Evolutionary conservation across 2,888 invertebrate species (phyloP).

Genomic region (Temnothorax rugatulus): DNA sequence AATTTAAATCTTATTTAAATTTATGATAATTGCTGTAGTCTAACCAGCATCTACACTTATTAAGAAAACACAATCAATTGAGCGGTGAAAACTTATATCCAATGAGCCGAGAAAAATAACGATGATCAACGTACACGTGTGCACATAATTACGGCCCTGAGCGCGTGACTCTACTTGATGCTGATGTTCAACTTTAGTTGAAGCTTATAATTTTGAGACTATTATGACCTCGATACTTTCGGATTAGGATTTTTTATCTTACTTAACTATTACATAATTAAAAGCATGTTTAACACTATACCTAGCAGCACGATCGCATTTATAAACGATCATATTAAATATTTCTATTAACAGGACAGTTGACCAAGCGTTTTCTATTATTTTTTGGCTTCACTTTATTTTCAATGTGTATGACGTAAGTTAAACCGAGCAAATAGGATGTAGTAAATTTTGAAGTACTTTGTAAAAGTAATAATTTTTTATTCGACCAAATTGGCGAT

Average conservation of each 20-base stretch:
- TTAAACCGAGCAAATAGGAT: not conserved
- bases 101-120: constrained; percentile 8
- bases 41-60: not conserved
- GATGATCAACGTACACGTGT: not conserved
- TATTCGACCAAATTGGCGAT: too few species aligned
- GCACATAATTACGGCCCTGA: constrained; percentile 14
- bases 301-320: not conserved
- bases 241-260: not conserved
- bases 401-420: not conserved
- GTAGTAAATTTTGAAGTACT: not conserved
- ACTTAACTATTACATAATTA: not conserved
- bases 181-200: not conserved
- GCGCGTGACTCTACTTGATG: not conserved
- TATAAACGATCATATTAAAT: not conserved
- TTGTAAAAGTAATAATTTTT: too few species aligned
- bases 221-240: not conserved
- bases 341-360: not conserved
- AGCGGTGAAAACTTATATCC: constrained; percentile 5
- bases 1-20: constrained; percentile 15
- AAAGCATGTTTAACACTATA: not conserved
- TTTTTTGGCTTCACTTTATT: not conserved
- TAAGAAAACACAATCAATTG: not conserved
- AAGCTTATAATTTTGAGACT: not conserved
- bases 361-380: not conserved
- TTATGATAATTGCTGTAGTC: constrained; percentile 15